Conservation (phyloP, 2,888 invertebrate species). For the Sesia bembeciformis region DNA sequence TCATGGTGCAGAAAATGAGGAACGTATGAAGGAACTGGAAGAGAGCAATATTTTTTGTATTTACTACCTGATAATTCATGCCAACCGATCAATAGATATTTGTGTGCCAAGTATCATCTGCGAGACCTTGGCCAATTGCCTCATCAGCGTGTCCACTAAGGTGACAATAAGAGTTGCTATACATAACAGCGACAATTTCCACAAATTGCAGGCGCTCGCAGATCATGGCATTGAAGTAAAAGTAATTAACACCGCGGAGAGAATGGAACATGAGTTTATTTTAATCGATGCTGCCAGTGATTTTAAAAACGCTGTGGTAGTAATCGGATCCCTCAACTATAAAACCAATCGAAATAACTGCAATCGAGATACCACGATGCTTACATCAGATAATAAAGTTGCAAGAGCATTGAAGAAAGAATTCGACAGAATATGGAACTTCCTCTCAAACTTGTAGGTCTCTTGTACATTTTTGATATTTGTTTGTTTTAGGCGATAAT, state of each 20-base stretch:
- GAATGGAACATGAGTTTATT: constrained; percentile 43
- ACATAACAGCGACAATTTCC: constrained; percentile 26
- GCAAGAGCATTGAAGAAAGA: constrained; percentile 31
- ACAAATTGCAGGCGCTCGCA: constrained; percentile 23
- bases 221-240: constrained; percentile 38
- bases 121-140: constrained; percentile 31
- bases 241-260: constrained; percentile 24
- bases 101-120: constrained; percentile 42
- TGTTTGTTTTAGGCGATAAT: too few species aligned
- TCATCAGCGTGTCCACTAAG: constrained; percentile 27
- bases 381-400: constrained; percentile 34
- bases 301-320: constrained; percentile 28
- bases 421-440: constrained; percentile 45
- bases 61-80: constrained; percentile 36
- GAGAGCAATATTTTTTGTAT: constrained; percentile 42
- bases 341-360: constrained; percentile 29
- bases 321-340: constrained; percentile 41
- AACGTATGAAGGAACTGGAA: constrained; percentile 26
- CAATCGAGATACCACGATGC: constrained; percentile 32
- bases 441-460: neutral
- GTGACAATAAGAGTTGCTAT: constrained; percentile 33
- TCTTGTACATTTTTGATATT: too few species aligned
- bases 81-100: constrained; percentile 35
- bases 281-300: constrained; percentile 30
- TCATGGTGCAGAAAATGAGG: constrained; percentile 34